Evolutionary conservation across 1,140 invertebrate genomes (phyloP), one percentile per base, ranked within the genome.

Genomic region (Chlorops oryzae): DNA sequence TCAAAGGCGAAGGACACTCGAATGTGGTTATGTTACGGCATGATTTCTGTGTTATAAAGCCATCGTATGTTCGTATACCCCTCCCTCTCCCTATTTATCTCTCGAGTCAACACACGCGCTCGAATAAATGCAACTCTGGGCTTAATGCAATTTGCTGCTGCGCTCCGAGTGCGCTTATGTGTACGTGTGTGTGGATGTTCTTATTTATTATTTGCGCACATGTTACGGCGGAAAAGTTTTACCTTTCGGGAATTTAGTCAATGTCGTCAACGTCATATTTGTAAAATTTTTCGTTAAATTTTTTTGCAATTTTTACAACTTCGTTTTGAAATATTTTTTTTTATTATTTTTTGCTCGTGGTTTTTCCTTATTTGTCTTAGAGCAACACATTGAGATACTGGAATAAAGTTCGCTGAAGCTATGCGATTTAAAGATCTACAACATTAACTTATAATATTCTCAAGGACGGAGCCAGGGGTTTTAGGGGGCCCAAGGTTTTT

Each of bases 111-210:
- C n/a, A n/a, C n/a, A n/a, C n/a, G n/a, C n/a, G n/a, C n/a, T 32
- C 42, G 15, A 28, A 24, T n/a, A 2, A 25, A 28, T 45, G 42
- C 42, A 45, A 43, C 42, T 45, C 20, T 32, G 45, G 5, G 12
- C 12, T 5, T 47, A 47, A 47, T 47, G 45, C 45, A 47, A 47
- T 47, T 47, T 47, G 34, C 45, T 47, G 34, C 45, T 47, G 45
- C 45, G 37, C 34, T 25, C 45, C 45, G 37, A 21, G 37, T 24
- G 28, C 37, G 45, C 17, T 47, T 47, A 24, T 37, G 21, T 47
- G 22, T 24, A 32, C 28, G 25, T 23, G 42, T 27, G 41, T 5
- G 42, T 28, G 6, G 23, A 17, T 28, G 22, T 21, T 20, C 34
- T 45, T 12, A 32, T 25, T 12, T 13, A 45, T 32, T 35, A n/a